These are phyloP conservation scores for Parambassis ranga DNA, from an alignment of 2,797 vertebrate species.

Conservation along the genomic window DNA sequence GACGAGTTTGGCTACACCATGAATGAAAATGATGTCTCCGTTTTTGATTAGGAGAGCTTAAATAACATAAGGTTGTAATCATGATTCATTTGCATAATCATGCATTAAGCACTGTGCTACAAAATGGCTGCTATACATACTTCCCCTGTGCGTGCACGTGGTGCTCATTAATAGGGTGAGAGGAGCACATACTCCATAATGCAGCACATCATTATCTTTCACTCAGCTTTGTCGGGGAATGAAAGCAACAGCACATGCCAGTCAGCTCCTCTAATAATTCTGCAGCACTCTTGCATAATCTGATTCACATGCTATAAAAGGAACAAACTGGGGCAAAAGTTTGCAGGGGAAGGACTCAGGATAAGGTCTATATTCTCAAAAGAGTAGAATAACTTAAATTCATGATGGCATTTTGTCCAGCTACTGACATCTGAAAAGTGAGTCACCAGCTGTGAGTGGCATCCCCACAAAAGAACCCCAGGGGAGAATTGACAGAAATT, in stretches of 20 bases:
- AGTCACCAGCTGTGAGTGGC: conserved; percentile 56
- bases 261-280: conserved; percentile 1
- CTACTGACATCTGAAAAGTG: conserved; percentile 51
- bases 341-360: conserved; percentile 19
- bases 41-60: conserved; percentile 53
- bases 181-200: conserved; percentile 9
- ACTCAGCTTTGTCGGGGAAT: conserved; percentile 2
- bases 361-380: conserved; percentile 3
- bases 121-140: conserved; percentile 34
- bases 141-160: not conserved
- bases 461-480: conserved; percentile 25
- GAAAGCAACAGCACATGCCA: conserved; percentile 15
- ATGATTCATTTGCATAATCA: conserved; percentile 47
- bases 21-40: conserved; percentile 42
- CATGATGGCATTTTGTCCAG: conserved; percentile 45
- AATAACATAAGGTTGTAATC: conserved; percentile 45
- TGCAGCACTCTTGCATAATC: conserved; percentile 25
- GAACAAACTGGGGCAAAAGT: conserved; percentile 35
- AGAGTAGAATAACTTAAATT: conserved; percentile 32
- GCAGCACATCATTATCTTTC: conserved; percentile 25
- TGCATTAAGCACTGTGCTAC: conserved; percentile 9
- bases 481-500: conserved; percentile 50
- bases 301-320: conserved; percentile 1
- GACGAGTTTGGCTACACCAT: not conserved
- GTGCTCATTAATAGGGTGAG: conserved; percentile 13